Evolutionary conservation across 2,888 invertebrate genomes (phyloP).

Genomic region (Agapostemon virescens): DNA sequence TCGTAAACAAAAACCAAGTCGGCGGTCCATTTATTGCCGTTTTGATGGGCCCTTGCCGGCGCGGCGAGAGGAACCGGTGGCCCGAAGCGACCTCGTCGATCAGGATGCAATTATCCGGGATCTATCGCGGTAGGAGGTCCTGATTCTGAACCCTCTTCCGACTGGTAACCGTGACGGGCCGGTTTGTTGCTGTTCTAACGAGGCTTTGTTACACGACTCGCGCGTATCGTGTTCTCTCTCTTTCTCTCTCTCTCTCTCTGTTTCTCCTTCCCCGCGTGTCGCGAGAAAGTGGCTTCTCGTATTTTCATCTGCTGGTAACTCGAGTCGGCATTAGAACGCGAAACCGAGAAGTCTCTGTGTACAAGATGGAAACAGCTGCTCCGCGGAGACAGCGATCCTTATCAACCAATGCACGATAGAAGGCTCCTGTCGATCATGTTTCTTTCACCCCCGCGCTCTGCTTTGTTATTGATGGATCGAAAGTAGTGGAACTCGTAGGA

Average conservation of each 20-base stretch:
- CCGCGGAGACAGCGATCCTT: slow-evolving; percentile 27
- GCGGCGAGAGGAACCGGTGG: slow-evolving; percentile 54
- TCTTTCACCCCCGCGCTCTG: neutral
- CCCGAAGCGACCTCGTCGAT: slow-evolving; percentile 71
- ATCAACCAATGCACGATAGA: slow-evolving; percentile 34
- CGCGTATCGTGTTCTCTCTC: slow-evolving; percentile 50
- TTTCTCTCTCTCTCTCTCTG: neutral
- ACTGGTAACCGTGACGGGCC: slow-evolving; percentile 40
- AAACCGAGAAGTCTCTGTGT: slow-evolving; percentile 52
- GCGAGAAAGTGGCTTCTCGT: slow-evolving; percentile 61
- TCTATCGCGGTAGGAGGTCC: slow-evolving; percentile 67
- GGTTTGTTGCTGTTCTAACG: slow-evolving; percentile 50
- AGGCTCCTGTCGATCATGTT: slow-evolving; percentile 6
- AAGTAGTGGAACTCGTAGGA: no score
- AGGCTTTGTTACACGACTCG: slow-evolving; percentile 60
- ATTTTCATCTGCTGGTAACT: slow-evolving; percentile 58
- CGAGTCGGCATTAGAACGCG: slow-evolving; percentile 48
- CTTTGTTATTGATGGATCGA: no score
- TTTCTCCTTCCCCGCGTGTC: neutral
- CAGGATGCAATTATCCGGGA: slow-evolving; percentile 69
- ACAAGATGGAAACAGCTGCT: slow-evolving; percentile 45
- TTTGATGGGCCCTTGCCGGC: slow-evolving; percentile 1
- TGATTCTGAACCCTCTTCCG: slow-evolving; percentile 49
- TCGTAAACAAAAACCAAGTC: slow-evolving; percentile 24
- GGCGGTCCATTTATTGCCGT: slow-evolving; percentile 57